These are phyloP conservation scores for Lasioglossum baleicum DNA, from an alignment of 1,140 invertebrate genomes.

Conservation along the genomic window DNA sequence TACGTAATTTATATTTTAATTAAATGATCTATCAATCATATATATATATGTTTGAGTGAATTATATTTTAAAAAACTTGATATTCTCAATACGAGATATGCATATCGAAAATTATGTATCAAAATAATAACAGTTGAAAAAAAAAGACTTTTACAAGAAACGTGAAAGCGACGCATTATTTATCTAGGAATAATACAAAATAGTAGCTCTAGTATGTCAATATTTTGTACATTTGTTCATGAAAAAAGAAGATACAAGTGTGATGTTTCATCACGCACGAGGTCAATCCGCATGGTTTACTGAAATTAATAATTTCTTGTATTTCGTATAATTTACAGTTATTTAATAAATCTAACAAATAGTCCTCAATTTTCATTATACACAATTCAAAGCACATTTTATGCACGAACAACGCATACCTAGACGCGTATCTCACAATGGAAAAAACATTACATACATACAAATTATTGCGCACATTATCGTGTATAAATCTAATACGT, in stretches of 20 bases:
- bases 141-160: not conserved
- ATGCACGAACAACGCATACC: conserved; percentile 30
- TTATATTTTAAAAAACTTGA: conserved; percentile 12
- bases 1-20: conserved; percentile 20
- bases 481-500: conserved; percentile 48
- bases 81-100: conserved; percentile 1
- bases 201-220: conserved; percentile 40
- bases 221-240: conserved; percentile 61
- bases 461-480: conserved; percentile 57
- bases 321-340: conserved; percentile 51
- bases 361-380: conserved; percentile 60
- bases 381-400: conserved; percentile 61
- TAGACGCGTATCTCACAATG: conserved; percentile 24
- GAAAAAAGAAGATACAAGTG: conserved; percentile 51
- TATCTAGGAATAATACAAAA: conserved; percentile 55
- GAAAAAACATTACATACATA: conserved; percentile 55
- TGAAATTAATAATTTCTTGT: conserved; percentile 50
- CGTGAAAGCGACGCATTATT: conserved; percentile 23
- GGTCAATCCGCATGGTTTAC: conserved; percentile 30
- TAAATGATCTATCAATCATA: conserved; percentile 26
- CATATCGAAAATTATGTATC: not conserved
- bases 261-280: conserved; percentile 38
- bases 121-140: conserved; percentile 2
- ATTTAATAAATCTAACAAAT: conserved; percentile 54
- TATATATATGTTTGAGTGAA: not conserved